Base-by-base conservation (phyloP, 2,888 invertebrate species). In the Diplolepis rosae region DNA sequence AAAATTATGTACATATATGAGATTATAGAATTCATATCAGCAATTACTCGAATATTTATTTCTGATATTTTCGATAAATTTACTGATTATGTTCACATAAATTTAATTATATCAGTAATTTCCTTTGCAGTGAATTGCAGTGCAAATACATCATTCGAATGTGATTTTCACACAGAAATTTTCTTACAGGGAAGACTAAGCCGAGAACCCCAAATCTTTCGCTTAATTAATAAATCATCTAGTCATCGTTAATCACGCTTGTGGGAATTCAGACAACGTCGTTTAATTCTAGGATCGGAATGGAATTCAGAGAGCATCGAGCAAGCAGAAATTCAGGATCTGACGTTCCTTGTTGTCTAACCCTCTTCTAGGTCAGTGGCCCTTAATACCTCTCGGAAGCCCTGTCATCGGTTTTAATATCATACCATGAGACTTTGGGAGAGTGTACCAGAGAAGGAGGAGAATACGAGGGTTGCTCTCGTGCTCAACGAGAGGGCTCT, bases 401-500 rank as follows among this genome's bases (percentile, higher is more conserved):
- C 61, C 39, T 61, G 61, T 61, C 61, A 61, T 61, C 61, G 35
- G 39, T 61, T 61, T 61, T 61, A 61, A 61, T 61, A 61, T 61
- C 61, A n/a, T 27, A 35, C 28, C 70, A 61, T 39, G 69, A 28
- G 51, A 72, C 68, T 61, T 15, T 27, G 65, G 28, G 66, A 66
- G 65, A 22, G 24, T 24, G 7, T 61, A 70, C 66, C 56, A 24
- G 54, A 71, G 65, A 65, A 72, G 65, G 70, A 72, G 66, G 68
- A 66, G 28, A 75, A 75, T 71, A 67, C 51, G 32, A 48, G 65
- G 42, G 45, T 22, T 61, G 61, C 15, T 61, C 39, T 24, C 27
- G 67, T 69, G 68, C 51, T 69, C 67, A 42, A 56, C 66, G 70
- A 65, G 71, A 65, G 72, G 72, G 72, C 71, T 70, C 70, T 70